Evolutionary conservation across 2,113 vertebrate species (phyloP).

Genomic region (Phrynosoma blainvillii): DNA sequence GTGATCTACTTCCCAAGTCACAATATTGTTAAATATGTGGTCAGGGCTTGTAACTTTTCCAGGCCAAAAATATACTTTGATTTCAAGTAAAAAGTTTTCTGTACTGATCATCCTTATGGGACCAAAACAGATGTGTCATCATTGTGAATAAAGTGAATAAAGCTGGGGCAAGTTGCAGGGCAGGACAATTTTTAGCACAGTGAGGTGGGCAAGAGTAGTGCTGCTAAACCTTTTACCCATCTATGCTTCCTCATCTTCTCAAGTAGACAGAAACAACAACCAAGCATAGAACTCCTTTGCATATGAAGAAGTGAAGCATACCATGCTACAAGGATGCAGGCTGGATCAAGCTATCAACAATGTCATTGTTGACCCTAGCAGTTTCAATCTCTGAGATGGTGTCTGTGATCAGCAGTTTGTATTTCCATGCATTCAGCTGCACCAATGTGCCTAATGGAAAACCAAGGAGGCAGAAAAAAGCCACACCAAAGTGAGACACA

Average conservation of each 20-base stretch:
- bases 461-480: conserved; percentile 63
- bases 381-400: conserved; percentile 76
- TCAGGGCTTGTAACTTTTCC: too few species aligned
- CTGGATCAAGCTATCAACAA: conserved; percentile 83
- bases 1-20: too few species aligned
- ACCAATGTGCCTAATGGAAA: conserved; percentile 74
- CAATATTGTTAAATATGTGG: too few species aligned
- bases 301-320: conserved; percentile 78
- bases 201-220: too few species aligned
- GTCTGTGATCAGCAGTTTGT: conserved; percentile 83
- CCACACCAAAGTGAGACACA: conserved; percentile 68
- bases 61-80: too few species aligned
- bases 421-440: conserved; percentile 79
- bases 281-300: conserved; percentile 48
- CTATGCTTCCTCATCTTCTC: neutral
- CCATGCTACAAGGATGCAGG: conserved; percentile 74
- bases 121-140: too few species aligned
- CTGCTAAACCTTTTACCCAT: too few species aligned
- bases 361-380: conserved; percentile 66
- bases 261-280: neutral
- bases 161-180: too few species aligned
- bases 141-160: too few species aligned
- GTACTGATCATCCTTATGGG: too few species aligned
- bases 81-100: too few species aligned
- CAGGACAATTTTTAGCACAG: too few species aligned